These are phyloP conservation scores for Helicoverpa zea DNA, from an alignment of 1,140 invertebrate species.

Conservation along the genomic window DNA sequence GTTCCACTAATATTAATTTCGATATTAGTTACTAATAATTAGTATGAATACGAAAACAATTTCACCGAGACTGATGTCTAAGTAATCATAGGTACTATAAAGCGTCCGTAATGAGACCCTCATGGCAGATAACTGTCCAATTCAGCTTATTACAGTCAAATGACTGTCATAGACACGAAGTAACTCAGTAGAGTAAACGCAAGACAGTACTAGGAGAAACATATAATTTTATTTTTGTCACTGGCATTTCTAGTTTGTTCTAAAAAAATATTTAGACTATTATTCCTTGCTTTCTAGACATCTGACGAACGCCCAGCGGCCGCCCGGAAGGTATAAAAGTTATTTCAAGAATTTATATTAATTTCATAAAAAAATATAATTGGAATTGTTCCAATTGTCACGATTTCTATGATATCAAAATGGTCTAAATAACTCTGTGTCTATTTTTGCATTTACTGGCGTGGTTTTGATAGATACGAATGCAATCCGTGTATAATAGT, in stretches of 20 bases:
- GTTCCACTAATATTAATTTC: too few relatives aligned
- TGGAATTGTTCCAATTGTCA: slow-evolving; percentile 35
- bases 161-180: background rate
- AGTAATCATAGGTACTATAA: too few relatives aligned
- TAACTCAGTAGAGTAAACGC: background rate
- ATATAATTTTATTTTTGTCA: too few relatives aligned
- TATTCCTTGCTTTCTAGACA: background rate
- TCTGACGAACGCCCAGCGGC: background rate
- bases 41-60: too few relatives aligned
- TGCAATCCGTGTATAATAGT: background rate
- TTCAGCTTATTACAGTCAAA: background rate
- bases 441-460: slow-evolving; percentile 18
- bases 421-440: slow-evolving; percentile 10
- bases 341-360: slow-evolving; percentile 25
- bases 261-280: too few relatives aligned
- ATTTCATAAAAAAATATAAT: slow-evolving; percentile 1
- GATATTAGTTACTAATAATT: too few relatives aligned
- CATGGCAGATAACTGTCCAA: background rate
- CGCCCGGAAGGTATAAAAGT: slow-evolving; percentile 19
- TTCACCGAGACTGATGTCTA: too few relatives aligned
- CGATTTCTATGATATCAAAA: slow-evolving; percentile 36
- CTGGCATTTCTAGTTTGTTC: too few relatives aligned
- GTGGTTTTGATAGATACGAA: background rate
- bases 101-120: background rate
- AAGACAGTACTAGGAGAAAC: too few relatives aligned